A percentile compares a stretch with the other conserved stretches of the same genome.
These are phyloP conservation scores for Microctenopoma steveboyesi DNA, from an alignment of 2,797 vertebrate genomes.

Conservation along the genomic window DNA sequence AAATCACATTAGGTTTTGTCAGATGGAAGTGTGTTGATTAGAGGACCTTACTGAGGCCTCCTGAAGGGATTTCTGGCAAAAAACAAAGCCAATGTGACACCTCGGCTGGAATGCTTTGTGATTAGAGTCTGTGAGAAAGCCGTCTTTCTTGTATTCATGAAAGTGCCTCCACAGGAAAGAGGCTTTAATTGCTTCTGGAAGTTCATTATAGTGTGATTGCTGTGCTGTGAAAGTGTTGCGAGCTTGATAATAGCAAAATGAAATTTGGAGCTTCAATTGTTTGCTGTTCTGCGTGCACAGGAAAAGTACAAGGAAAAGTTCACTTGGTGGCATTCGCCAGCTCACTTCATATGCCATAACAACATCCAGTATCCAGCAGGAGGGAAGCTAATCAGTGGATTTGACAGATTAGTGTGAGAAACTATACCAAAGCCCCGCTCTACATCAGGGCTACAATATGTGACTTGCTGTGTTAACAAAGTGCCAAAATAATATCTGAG, in stretches of 20 bases:
- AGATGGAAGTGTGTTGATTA: constrained; percentile 64
- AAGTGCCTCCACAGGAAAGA: constrained; percentile 70
- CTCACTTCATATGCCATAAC: constrained; percentile 32
- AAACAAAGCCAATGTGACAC: constrained; percentile 61
- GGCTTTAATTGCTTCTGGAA: constrained; percentile 81
- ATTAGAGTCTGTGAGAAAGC: constrained; percentile 65
- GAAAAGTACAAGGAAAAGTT: constrained; percentile 42
- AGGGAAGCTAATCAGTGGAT: constrained; percentile 52
- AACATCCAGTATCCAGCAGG: constrained; percentile 34
- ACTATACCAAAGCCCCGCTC: constrained; percentile 2
- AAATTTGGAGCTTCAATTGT: constrained; percentile 66
- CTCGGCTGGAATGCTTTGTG: constrained; percentile 64
- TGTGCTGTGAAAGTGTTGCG: constrained; percentile 82
- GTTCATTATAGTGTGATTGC: constrained; percentile 82
- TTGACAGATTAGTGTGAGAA: constrained; percentile 35
- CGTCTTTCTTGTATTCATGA: constrained; percentile 71
- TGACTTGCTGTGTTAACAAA: constrained; percentile 18
- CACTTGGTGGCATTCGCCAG: constrained; percentile 22
- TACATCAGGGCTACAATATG: constrained; percentile 18
- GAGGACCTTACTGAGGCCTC: constrained; percentile 55
- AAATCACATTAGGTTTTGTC: constrained; percentile 56
- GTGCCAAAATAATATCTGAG: not conserved
- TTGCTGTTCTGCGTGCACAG: constrained; percentile 28
- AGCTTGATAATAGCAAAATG: constrained; percentile 71
- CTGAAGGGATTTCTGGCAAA: constrained; percentile 69